Evolutionary conservation across 2,797 vertebrate species (phyloP).

Genomic region (Hoplostethus atlanticus): DNA sequence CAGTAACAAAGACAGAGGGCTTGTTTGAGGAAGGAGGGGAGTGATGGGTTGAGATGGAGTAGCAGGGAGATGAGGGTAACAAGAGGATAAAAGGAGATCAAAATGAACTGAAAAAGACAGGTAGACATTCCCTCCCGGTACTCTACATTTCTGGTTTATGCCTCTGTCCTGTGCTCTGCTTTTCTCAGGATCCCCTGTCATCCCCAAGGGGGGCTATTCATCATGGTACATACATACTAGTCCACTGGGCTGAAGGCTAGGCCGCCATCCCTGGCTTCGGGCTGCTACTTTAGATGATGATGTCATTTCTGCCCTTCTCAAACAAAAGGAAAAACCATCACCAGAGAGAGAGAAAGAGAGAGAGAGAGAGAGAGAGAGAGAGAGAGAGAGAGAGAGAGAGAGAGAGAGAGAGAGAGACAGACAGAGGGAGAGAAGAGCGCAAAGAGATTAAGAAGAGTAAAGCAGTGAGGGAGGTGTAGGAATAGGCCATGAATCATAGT

Average conservation of each 20-base stretch:
- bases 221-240: constrained; percentile 59
- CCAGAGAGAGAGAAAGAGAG: constrained; percentile 44
- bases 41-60: constrained; percentile 36
- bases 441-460: constrained; percentile 78
- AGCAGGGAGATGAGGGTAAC: constrained; percentile 5
- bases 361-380: constrained; percentile 17
- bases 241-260: constrained; percentile 47
- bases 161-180: constrained; percentile 8
- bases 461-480: constrained; percentile 74
- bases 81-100: constrained; percentile 8
- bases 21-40: constrained; percentile 49
- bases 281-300: constrained; percentile 73
- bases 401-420: constrained; percentile 8
- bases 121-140: constrained; percentile 15
- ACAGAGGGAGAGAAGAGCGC: constrained; percentile 30
- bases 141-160: constrained; percentile 30
- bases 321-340: constrained; percentile 83
- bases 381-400: constrained; percentile 15
- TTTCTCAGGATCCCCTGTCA: not conserved
- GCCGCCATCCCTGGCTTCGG: constrained; percentile 54
- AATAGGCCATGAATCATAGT: constrained; percentile 80
- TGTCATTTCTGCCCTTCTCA: constrained; percentile 77
- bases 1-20: constrained; percentile 28
- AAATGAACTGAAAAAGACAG: constrained; percentile 38
- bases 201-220: constrained; percentile 64